Percentiles rank a stretch among this genome's conserved stretches.
These are phyloP conservation scores for Selene dorsalis DNA, from an alignment of 2,797 vertebrate genomes.

Conservation along the genomic window DNA sequence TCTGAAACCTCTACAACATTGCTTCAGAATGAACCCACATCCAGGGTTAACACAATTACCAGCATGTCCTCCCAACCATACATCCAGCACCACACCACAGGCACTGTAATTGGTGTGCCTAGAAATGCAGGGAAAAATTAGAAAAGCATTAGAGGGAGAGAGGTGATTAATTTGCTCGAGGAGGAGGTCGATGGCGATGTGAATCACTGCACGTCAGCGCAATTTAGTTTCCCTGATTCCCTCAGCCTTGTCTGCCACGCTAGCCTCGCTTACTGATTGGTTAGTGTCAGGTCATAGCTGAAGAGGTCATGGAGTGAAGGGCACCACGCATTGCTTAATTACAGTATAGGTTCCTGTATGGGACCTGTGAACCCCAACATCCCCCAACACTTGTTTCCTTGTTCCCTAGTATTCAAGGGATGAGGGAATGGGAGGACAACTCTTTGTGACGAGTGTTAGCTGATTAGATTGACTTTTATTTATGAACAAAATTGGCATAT, in stretches of 20 bases:
- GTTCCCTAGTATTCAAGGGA: conserved; percentile 18
- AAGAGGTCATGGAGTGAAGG: conserved; percentile 72
- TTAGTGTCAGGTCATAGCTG: conserved; percentile 59
- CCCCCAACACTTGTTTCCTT: conserved; percentile 21
- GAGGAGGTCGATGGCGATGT: conserved; percentile 77
- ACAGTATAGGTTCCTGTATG: conserved; percentile 40
- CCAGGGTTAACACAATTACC: conserved; percentile 80
- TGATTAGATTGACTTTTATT: conserved; percentile 26
- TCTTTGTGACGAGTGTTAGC: conserved; percentile 8
- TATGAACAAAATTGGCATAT: conserved; percentile 10
- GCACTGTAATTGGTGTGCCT: conserved; percentile 77
- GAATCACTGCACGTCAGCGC: conserved; percentile 79
- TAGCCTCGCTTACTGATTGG: conserved; percentile 73
- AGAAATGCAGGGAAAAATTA: conserved; percentile 70
- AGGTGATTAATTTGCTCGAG: conserved; percentile 80
- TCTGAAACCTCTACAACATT: conserved; percentile 68
- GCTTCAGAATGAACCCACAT: conserved; percentile 65
- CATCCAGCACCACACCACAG: conserved; percentile 70
- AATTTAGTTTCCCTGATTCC: conserved; percentile 80
- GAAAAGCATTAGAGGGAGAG: conserved; percentile 70
- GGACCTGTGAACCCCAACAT: conserved; percentile 23
- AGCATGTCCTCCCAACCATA: conserved; percentile 73
- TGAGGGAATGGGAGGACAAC: conserved; percentile 15
- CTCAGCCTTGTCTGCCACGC: conserved; percentile 70
- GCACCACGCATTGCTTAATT: conserved; percentile 67